Conservation (phyloP, 1,140 invertebrate species). For the Drosophila ohnishii region DNA sequence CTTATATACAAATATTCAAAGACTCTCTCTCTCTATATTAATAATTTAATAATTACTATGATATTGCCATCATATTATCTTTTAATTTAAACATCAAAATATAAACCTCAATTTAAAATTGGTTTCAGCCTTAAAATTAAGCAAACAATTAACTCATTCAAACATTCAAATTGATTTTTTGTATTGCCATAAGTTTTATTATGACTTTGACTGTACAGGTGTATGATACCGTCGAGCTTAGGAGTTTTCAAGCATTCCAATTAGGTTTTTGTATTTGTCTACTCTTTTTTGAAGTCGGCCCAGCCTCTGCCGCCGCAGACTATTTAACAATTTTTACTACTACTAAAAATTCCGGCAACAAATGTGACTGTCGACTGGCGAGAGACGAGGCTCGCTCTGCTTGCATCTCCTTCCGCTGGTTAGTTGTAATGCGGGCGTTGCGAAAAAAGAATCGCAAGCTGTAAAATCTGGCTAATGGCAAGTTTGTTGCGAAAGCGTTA, state of each 20-base stretch:
- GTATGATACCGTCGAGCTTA: conserved; percentile 1
- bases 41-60: too few species aligned
- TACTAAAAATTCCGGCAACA: conserved; percentile 73
- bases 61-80: too few species aligned
- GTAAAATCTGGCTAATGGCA: conserved; percentile 81
- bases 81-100: too few species aligned
- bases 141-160: neutral
- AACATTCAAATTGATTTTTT: neutral
- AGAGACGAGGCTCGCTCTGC: conserved; percentile 12
- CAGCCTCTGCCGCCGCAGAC: conserved; percentile 71
- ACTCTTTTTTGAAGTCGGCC: conserved; percentile 40
- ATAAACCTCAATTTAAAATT: neutral
- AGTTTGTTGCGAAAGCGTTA: conserved; percentile 79
- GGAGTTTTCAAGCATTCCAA: conserved; percentile 7
- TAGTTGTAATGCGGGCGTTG: conserved; percentile 79
- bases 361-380: conserved; percentile 29
- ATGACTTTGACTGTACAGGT: neutral
- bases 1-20: too few species aligned
- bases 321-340: conserved; percentile 80
- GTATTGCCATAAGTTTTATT: neutral
- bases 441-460: conserved; percentile 69
- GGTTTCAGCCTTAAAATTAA: neutral
- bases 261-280: conserved; percentile 23
- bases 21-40: too few species aligned
- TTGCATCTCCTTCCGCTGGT: conserved; percentile 40